Evolutionary conservation across 2,113 vertebrate species (phyloP), one percentile per base, ranked within the genome.

Genomic region (Trogon melanurus): DNA sequence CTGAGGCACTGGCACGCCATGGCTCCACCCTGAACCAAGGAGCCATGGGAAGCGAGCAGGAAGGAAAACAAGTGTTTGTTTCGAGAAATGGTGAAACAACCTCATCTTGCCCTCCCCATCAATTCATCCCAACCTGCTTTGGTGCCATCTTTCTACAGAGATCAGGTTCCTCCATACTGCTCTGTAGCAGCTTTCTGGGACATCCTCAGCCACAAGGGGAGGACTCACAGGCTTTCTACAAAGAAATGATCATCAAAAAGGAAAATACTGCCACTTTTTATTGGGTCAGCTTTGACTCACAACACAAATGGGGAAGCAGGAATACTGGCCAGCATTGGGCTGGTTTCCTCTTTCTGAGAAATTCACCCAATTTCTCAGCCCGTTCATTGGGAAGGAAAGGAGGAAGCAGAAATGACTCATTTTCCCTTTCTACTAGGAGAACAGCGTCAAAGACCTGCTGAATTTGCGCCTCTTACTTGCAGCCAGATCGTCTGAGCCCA

Each of bases 1-100:
- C 72, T 53, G 65, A 36, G 50, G 16, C 4, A 6, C 19, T 6
- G 2, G 1, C 7, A 4, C 29, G 29, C 6, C 41, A 4, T 1
- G 11, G 41, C 20, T 71, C 29, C 20, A 9, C 27, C 45, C 53
- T 14, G 34, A 79, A 29, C 16, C 17, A 27, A 62, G 38, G 10
- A 47, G 57, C 23, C 19, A 5, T 5, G 14, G 45, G 20, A 86
- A 67, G 19, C 4, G 36, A 57, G 41, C 14, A 41, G 76, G 48
- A 20, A 66, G 60, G 54, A 57, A 57, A 14, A 54, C 11, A 10
- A 36, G 11, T 4, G 21, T 71, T 90, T 60, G 8, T 23, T 71
- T 26, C 38, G 50, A 80, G 50, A 80, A 96, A 65, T 27, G 15
- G 9, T 74, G 41, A 45, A 45, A 73, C 29, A 6, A 48, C 65